Percentiles rank a stretch among this genome's conserved stretches.
These are phyloP conservation scores for Drosophila rubida DNA, from an alignment of 2,888 invertebrate genomes.

Conservation along the genomic window DNA sequence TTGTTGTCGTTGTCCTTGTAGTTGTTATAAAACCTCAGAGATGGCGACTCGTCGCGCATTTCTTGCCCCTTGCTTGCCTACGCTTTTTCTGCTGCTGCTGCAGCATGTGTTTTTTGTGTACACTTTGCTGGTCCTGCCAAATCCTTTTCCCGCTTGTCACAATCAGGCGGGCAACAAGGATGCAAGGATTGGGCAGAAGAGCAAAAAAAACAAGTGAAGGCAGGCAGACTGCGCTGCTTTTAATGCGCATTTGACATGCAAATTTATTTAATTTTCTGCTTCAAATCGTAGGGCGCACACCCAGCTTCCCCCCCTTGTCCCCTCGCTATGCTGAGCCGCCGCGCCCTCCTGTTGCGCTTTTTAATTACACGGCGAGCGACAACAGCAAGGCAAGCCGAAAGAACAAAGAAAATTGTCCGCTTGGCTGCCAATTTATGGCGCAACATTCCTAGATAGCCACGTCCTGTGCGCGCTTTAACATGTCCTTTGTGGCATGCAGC, in stretches of 20 bases:
- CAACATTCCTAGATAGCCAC: slow-evolving; percentile 54
- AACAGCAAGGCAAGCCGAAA: slow-evolving; percentile 11
- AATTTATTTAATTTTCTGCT: slow-evolving; percentile 79
- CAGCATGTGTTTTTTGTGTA: slow-evolving; percentile 15
- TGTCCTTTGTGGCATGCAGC: slow-evolving; percentile 61
- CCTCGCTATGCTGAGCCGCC: neutral
- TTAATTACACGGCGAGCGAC: slow-evolving; percentile 58
- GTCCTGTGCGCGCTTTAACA: slow-evolving; percentile 47
- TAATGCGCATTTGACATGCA: slow-evolving; percentile 79
- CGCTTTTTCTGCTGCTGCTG: slow-evolving; percentile 24
- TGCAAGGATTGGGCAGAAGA: neutral
- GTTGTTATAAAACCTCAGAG: slow-evolving; percentile 46
- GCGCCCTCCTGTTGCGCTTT: slow-evolving; percentile 66
- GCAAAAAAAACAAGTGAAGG: slow-evolving; percentile 19
- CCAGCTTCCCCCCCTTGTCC: neutral
- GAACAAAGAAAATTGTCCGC: slow-evolving; percentile 45
- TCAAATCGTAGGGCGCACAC: slow-evolving; percentile 48
- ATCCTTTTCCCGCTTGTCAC: slow-evolving; percentile 69
- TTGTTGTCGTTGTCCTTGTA: slow-evolving; percentile 7
- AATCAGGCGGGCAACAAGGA: slow-evolving; percentile 43
- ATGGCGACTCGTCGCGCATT: slow-evolving; percentile 33
- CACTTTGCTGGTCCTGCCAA: slow-evolving; percentile 51
- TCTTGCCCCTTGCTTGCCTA: slow-evolving; percentile 23
- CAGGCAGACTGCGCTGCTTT: slow-evolving; percentile 37
- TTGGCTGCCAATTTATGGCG: slow-evolving; percentile 56